These are phyloP conservation scores for Ectemnius lituratus DNA, from an alignment of 2,888 invertebrate species.

Conservation along the genomic window DNA sequence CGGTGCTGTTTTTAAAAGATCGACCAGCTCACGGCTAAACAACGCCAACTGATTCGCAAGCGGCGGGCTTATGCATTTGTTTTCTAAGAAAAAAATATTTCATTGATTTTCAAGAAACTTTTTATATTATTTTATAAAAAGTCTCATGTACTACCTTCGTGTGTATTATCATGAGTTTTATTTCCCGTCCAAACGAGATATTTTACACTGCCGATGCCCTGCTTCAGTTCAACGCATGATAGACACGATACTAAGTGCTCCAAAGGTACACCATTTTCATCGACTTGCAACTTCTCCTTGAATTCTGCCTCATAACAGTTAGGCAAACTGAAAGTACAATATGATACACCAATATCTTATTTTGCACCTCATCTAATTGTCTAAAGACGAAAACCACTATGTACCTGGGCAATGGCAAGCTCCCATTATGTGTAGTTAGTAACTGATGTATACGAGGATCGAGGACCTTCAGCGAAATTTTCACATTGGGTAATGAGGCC, in stretches of 20 bases:
- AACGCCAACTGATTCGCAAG: conserved; percentile 86
- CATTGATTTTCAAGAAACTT: neutral
- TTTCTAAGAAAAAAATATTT: conserved; percentile 58
- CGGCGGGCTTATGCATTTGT: conserved; percentile 82
- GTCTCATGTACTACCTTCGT: conserved; percentile 68
- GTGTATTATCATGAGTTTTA: conserved; percentile 67
- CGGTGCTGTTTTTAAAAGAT: conserved; percentile 89
- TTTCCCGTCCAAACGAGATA: conserved; percentile 78
- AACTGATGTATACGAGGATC: conserved; percentile 83
- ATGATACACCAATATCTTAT: conserved; percentile 17
- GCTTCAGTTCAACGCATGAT: conserved; percentile 83
- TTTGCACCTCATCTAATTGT: neutral
- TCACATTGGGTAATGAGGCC: conserved; percentile 82
- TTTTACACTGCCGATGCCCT: conserved; percentile 80
- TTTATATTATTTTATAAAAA: neutral
- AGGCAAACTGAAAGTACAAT: conserved; percentile 82
- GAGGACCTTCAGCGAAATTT: conserved; percentile 82
- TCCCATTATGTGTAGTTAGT: conserved; percentile 87
- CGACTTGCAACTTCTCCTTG: conserved; percentile 81
- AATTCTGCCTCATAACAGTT: conserved; percentile 90
- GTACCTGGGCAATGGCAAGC: conserved; percentile 88
- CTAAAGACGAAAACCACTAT: conserved; percentile 20
- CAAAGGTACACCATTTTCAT: conserved; percentile 88
- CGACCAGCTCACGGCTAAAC: conserved; percentile 92
- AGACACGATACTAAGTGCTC: conserved; percentile 94